These are phyloP conservation scores for Molanna angustata DNA, from an alignment of 2,888 invertebrate species.

Conservation along the genomic window DNA sequence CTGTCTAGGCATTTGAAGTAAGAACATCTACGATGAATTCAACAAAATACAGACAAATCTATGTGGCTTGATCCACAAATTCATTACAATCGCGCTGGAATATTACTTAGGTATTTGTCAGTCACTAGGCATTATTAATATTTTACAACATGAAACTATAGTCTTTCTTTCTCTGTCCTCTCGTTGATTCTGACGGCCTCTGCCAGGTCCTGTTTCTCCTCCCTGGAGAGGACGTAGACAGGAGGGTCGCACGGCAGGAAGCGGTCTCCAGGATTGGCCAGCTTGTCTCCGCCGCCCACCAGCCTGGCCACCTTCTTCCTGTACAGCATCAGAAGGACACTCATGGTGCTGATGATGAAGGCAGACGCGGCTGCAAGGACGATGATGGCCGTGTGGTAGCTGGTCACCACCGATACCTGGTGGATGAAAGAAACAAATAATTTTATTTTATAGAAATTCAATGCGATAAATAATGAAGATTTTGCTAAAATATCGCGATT, in stretches of 20 bases:
- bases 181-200: slow-evolving; percentile 27
- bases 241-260: slow-evolving; percentile 64
- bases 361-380: slow-evolving; percentile 76
- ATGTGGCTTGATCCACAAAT: too few relatives aligned
- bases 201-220: slow-evolving; percentile 50
- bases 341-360: slow-evolving; percentile 73
- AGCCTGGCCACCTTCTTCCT: slow-evolving; percentile 59
- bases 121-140: too few relatives aligned
- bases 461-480: too few relatives aligned
- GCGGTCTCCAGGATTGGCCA: slow-evolving; percentile 50
- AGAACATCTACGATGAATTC: too few relatives aligned
- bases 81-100: too few relatives aligned
- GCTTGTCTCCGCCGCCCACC: slow-evolving; percentile 50
- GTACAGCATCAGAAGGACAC: slow-evolving; percentile 72
- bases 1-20: too few relatives aligned
- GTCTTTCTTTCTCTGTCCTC: slow-evolving; percentile 11
- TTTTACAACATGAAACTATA: too few relatives aligned
- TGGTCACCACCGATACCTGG: slow-evolving; percentile 61
- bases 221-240: slow-evolving; percentile 66
- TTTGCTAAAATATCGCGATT: too few relatives aligned
- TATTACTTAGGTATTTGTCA: too few relatives aligned
- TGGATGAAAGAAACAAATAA: too few relatives aligned
- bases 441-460: too few relatives aligned
- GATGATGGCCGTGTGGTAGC: slow-evolving; percentile 74
- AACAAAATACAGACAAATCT: too few relatives aligned